Evolutionary conservation across 1,140 invertebrate species (phyloP), one percentile per base, ranked within the genome.

Genomic region (Olivierus martensii): DNA sequence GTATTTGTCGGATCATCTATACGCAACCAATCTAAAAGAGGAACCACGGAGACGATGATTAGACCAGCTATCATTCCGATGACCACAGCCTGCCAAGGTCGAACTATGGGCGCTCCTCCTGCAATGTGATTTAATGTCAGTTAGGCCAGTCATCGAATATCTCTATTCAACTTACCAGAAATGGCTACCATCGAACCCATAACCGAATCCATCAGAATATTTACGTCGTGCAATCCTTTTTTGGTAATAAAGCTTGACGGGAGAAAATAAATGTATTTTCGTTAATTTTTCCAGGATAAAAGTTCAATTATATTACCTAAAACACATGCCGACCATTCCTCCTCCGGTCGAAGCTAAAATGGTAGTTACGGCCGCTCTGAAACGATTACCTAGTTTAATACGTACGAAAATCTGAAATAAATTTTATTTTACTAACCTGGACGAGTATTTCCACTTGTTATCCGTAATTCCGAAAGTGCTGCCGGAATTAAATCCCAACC

Each of bases 401-500:
- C 19, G 3, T 2, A 35, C 5, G 12, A 4, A 19, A 46, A n/a
- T 41, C 17, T 41, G 15, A 49, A 4, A 14, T 14, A n/a, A 39
- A 41, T 18, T 42, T n/a, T 9, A 39, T 15, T 3, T 6, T 41
- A 49, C 49, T 51, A 53, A 70, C 68, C 67, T 65, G 15, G 68
- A 64, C 7, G 69, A 68, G 18, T 69, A 61, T 49, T 70, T 69
- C 69, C 69, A 71, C 55, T 69, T 69, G 14, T 64, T 52, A 2
- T 63, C 64, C 15, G 63, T 63, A 10, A 70, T 68, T 6, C 69
- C 69, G 47, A 66, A 67, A 4, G 69, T 69, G 46, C 66, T 67
- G 18, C 69, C 68, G 50, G 68, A 68, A 56, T 67, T 69, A 50
- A 69, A 71, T n/a, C 68, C 68, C 5, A 70, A 59, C 68, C 67